These are phyloP conservation scores for Hyposmocoma kahamanoa DNA, from an alignment of 1,140 invertebrate species.

Conservation along the genomic window DNA sequence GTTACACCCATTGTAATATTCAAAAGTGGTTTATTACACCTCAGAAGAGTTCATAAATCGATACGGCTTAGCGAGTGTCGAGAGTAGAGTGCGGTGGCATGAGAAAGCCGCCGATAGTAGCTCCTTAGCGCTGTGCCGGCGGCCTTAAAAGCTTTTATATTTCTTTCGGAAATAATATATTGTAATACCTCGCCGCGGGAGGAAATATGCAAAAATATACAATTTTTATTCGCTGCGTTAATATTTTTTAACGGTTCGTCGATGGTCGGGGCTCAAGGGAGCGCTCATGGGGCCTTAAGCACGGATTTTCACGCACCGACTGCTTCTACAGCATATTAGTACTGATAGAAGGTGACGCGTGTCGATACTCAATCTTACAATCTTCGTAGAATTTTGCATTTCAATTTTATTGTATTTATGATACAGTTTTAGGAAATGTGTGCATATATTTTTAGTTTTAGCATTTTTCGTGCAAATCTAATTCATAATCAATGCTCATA, in stretches of 20 bases:
- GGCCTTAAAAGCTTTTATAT: slow-evolving; percentile 68
- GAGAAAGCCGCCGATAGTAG: slow-evolving; percentile 42
- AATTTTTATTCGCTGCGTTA: slow-evolving; percentile 59
- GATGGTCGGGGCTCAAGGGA: slow-evolving; percentile 25
- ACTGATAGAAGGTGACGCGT: slow-evolving; percentile 45
- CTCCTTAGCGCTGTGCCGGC: slow-evolving; percentile 44
- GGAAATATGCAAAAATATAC: slow-evolving; percentile 66
- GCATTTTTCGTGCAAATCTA: too few relatives aligned
- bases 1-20: too few relatives aligned
- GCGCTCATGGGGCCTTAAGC: slow-evolving; percentile 49
- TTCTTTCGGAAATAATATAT: slow-evolving; percentile 64
- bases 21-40: background rate
- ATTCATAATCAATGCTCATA: too few relatives aligned
- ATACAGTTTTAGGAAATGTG: too few relatives aligned
- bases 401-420: too few relatives aligned
- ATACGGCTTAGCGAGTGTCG: slow-evolving; percentile 41
- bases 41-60: slow-evolving; percentile 30
- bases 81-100: slow-evolving; percentile 15
- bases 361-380: too few relatives aligned
- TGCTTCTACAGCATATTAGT: slow-evolving; percentile 34
- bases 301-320: slow-evolving; percentile 57
- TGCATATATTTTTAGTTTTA: too few relatives aligned
- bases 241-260: slow-evolving; percentile 49
- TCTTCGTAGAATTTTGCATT: too few relatives aligned
- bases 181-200: slow-evolving; percentile 44